Evolutionary conservation across 2,113 vertebrate species (phyloP), one percentile per base, ranked within the genome.

Genomic region (Prolemur simus): DNA sequence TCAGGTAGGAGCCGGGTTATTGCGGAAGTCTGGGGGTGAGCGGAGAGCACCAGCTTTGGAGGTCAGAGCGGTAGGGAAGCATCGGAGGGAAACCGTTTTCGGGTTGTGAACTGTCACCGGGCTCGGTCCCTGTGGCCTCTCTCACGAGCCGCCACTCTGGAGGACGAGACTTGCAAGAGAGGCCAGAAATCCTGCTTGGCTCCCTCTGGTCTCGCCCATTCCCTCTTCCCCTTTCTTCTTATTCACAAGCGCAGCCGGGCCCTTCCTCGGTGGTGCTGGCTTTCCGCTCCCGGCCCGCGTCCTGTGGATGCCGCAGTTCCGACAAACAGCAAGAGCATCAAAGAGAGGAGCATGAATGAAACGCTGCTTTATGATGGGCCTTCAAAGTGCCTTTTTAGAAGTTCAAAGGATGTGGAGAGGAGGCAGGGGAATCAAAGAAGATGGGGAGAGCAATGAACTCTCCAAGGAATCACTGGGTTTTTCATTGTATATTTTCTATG

Each of bases 321-420:
- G 96, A 98, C 95, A 96, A 96, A 95, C 86, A 97, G 96, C 95
- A 93, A 88, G 96, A 97, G 96, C 97, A 98, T 98, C 98, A 98
- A 98, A 98, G 97, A 85, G 85, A 93, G 63, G 77, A 90, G 95
- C 97, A 82, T 96, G 98, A 97, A 97, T 98, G 96, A 98, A 98
- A 97, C 98, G 97, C 96, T 97, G 96, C 95, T 97, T 97, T 98
- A 97, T 97, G 98, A 97, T 97, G 96, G 93, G 97, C 95, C 96
- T 98, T 98, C 98, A 97, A 95, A 98, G 97, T 98, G 96, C 92
- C 98, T 95, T 96, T 96, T 98, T 74, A 97, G 87, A 96, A 98
- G 97, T 98, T 98, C 97, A 98, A 97, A 98, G 97, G 97, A 76
- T 94, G 95, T 86, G 94, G 96, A 96, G 96, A 97, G 96, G 93